Evolutionary conservation across 2,888 invertebrate species (phyloP), one percentile per base, ranked within the genome.

Genomic region (Ectropis crepuscularia): DNA sequence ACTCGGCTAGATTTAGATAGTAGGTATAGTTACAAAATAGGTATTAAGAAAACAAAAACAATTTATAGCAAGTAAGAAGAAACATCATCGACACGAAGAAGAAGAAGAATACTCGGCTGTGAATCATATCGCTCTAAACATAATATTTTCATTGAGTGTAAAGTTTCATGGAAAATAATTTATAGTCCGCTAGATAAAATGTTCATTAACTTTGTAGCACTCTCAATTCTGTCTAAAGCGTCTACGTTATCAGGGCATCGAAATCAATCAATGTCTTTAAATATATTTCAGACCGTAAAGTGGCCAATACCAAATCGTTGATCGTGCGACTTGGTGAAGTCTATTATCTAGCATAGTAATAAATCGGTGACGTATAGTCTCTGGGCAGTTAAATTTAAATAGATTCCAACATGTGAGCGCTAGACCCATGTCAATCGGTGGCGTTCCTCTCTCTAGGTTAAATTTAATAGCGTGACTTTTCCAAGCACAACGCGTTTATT

Each of bases 341-440:
- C 67, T 79, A 78, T 81, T 82, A 80, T 80, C 78, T 73, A 74
- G 68, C 70, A 64, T 66, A 70, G 74, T 78, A 65, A 65, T 65
- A 72, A 74, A 81, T 74, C 71, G 72, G 73, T 80, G 83, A 84
- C 81, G 82, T 71, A 66, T 71, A 57, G 71, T 76, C 70, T 76
- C 72, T 70, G 74, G 68, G 74, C 70, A 49, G 60, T 64, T 65
- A 67, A 75, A 75, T 83, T 76, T 81, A 86, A 87, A 86, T 84
- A 85, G 83, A 82, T 75, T 76, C 73, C 46, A 71, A 77, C 74
- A 72, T 77, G 72, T 70, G 72, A 67, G 74, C 75, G 65, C 67
- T 73, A 74, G 79, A 73, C 71, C 73, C 69, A 76, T 81, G 81
- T 84, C 80, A 82, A 82, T 80, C 53, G 75, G 73, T 76, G 76